phyloP scores from a whole-genome alignment of 1,140 invertebrate genomes.

The Diprion similis region DNA sequence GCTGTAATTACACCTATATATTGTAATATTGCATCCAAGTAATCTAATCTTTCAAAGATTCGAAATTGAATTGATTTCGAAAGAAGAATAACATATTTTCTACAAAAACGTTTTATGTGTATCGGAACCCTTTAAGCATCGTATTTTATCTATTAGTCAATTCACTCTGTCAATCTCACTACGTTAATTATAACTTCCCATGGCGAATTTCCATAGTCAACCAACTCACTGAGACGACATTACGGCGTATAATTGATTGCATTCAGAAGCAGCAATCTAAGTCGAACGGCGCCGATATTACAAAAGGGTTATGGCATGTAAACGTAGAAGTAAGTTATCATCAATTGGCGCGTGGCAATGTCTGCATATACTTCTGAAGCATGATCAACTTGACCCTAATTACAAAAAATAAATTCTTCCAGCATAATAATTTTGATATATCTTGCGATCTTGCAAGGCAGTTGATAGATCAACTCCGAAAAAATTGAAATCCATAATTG shows the following conservation, averaged over 20 bases:
- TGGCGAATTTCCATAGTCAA: neutral
- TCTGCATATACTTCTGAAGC: too few relatives aligned
- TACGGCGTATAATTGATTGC: neutral
- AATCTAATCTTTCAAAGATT: too few relatives aligned
- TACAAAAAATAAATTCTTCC: neutral
- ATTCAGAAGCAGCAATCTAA: neutral
- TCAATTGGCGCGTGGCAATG: neutral
- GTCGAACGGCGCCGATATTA: neutral
- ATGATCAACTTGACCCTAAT: too few relatives aligned
- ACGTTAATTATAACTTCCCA: too few relatives aligned
- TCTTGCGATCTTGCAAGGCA: neutral
- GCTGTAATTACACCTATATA: constrained; percentile 33
- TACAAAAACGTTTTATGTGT: too few relatives aligned
- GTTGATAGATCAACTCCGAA: neutral
- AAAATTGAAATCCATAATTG: too few relatives aligned
- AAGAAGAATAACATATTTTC: too few relatives aligned
- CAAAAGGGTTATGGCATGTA: neutral
- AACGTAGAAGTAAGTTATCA: neutral
- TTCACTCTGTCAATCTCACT: too few relatives aligned
- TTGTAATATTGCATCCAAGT: too few relatives aligned
- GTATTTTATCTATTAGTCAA: too few relatives aligned
- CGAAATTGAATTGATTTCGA: too few relatives aligned
- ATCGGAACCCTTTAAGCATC: too few relatives aligned
- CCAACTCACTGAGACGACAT: neutral
- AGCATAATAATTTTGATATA: neutral